Evolutionary conservation across 2,888 invertebrate genomes (phyloP), one percentile per base, ranked within the genome.

Genomic region (Chymomyza caudatula): DNA sequence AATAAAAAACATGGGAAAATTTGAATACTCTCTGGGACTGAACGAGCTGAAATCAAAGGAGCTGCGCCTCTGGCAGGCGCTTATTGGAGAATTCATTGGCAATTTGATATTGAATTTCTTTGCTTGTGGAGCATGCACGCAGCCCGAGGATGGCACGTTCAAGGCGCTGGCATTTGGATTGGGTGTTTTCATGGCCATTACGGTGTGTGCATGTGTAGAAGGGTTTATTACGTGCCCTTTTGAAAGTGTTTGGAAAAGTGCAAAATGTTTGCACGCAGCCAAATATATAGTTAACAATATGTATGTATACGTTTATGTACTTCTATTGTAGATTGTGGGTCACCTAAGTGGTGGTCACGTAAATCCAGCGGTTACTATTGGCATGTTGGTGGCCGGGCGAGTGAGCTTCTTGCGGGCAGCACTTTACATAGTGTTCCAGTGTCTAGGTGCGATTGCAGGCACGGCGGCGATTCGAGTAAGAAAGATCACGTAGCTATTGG

Each of bases 261-360:
- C 19, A 23, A 52, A 52, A 52, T 15, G 29, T 54, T 54, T 47
- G 47, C 17, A 54, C 19, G 29, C 23, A 3, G 3, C 15, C 15
- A 29, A 29, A 19, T 54, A 25, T 29, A 29, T 52, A 52, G 51
- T 2, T 3, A 51, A 8, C 15, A 17, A 42, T 15, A 54, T 13
- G 4, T 20, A 54, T n/a, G 2, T 25, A 29, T 29, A n/a, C 15
- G 15, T 29, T n/a, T n/a, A 37, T 29, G 37, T 15, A 29, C 29
- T 23, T n/a, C 22, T 4, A 15, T 15, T 73, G 77, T 59, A 96
- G 96, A 92, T 94, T 58, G 93, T 97, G 77, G 96, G 96, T 3
- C 96, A 97, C 90, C 93, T 97, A 60, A 97, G 96, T 65, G 97
- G 97, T 2, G 96, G 96, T 8, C 97, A 97, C 90, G 92, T 98